A percentile compares a stretch with the other conserved stretches of the same genome.
phyloP scores from a whole-genome alignment of 2,888 invertebrate genomes.

The Nemotelus nigrinus region DNA sequence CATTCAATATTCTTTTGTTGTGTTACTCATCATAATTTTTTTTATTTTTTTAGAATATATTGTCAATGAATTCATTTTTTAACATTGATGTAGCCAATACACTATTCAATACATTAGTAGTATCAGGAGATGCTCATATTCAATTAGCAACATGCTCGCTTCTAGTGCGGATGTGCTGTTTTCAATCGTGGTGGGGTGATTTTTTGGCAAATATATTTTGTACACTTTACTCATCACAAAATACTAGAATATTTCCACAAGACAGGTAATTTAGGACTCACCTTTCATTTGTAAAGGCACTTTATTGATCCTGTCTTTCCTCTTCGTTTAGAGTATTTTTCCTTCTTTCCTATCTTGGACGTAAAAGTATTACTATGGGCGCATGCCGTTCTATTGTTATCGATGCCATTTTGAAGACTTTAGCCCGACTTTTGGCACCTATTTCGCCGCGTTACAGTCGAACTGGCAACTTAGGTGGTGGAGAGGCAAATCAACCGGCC shows the following conservation, averaged over 20 bases:
- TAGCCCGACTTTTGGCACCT: conserved; percentile 70
- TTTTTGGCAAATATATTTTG: conserved; percentile 86
- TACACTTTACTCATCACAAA: conserved; percentile 80
- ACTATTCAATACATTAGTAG: conserved; percentile 77
- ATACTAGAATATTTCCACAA: conserved; percentile 82
- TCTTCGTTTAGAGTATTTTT: conserved; percentile 77
- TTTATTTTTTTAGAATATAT: conserved; percentile 57
- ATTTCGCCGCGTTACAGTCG: conserved; percentile 60
- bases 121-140: conserved; percentile 80
- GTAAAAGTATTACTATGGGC: conserved; percentile 75
- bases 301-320: too few species aligned
- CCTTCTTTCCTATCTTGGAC: conserved; percentile 85
- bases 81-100: conserved; percentile 69
- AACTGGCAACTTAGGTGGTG: background rate
- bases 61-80: conserved; percentile 62
- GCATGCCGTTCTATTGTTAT: conserved; percentile 72
- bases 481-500: conserved; percentile 54
- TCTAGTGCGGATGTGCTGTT: conserved; percentile 77
- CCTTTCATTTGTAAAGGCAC: background rate
- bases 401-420: conserved; percentile 71
- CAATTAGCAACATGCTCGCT: conserved; percentile 83
- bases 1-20: conserved; percentile 10
- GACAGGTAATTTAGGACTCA: conserved; percentile 72
- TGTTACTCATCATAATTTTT: background rate
- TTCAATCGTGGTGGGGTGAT: conserved; percentile 88